Evolutionary conservation across 2,113 vertebrate species (phyloP).

Genomic region (Stomatorhinus ivindoensis): DNA sequence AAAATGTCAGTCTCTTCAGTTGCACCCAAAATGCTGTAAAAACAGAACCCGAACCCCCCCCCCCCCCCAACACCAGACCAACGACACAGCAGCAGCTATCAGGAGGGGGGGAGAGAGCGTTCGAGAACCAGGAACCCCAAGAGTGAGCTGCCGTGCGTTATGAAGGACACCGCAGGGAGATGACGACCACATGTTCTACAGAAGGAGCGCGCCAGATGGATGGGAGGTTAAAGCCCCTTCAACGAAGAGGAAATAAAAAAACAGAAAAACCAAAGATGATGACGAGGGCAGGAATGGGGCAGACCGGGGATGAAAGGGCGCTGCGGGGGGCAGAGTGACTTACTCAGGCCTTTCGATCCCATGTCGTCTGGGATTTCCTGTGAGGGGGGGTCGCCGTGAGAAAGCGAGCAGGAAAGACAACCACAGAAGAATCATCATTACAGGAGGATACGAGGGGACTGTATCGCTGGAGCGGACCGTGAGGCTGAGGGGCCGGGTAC

Average conservation of each 20-base stretch:
- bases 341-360: conserved; percentile 89
- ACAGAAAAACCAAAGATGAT: background rate
- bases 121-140: background rate
- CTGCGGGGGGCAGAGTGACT: conserved; percentile 57
- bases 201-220: background rate
- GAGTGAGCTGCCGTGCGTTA: background rate
- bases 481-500: conserved; percentile 7
- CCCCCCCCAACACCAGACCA: background rate
- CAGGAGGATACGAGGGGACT: conserved; percentile 61
- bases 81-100: background rate
- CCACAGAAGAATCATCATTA: conserved; percentile 76
- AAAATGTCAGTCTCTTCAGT: background rate
- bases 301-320: background rate
- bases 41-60: background rate
- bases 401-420: conserved; percentile 67
- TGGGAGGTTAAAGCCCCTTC: background rate
- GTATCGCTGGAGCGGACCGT: conserved; percentile 45
- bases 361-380: conserved; percentile 88
- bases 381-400: conserved; percentile 72
- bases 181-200: background rate
- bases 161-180: no score
- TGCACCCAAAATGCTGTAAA: background rate
- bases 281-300: background rate
- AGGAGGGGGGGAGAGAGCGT: background rate
- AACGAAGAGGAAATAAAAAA: background rate